Evolutionary conservation across 1,140 invertebrate genomes (phyloP), one percentile per base, ranked within the genome.

Genomic region (Drosophila tani): DNA sequence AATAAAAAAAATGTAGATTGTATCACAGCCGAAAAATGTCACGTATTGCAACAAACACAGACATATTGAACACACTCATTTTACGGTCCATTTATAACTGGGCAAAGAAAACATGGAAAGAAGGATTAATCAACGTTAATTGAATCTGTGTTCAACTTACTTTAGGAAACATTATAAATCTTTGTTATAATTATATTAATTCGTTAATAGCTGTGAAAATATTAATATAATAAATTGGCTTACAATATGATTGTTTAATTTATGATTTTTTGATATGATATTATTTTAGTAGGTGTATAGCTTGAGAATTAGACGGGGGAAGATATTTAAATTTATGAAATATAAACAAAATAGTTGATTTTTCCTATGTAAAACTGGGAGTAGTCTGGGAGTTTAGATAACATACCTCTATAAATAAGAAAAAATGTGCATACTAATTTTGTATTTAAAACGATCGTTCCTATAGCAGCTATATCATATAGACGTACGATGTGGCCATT

Each of bases 191-290:
- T 64, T 58, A 45, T 45, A 45, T 45, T 58, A 1, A 45, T 45
- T 55, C 7, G 56, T 45, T 45, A 1, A 43, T 58, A 12, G 56
- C 41, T 45, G 56, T 58, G 56, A 1, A 58, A 58, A 56, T 41
- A 41, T 56, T 8, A 56, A 40, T 24, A 7, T 56, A 56, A 56
- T 56, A 56, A 41, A 58, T 46, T 46, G n/a, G 24, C 11, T 45
- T 46, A 41, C 38, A 19, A 55, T 35, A 55, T 55, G 41, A 29
- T 59, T 17, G n/a, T 45, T 59, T 46, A 29, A 7, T 59, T 59
- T 59, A 59, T 29, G 41, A 29, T 59, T 59, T 59, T 45, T 59
- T 59, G 15, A 58, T 58, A 45, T 58, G 40, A 45, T 58, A 58
- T 43, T 45, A 38, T 40, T 55, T 43, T 58, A 58, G 21, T 57